A percentile compares a stretch with the other conserved stretches of the same genome.
These are phyloP conservation scores for Lypha dubia DNA, from an alignment of 2,888 invertebrate genomes.

Conservation along the genomic window DNA sequence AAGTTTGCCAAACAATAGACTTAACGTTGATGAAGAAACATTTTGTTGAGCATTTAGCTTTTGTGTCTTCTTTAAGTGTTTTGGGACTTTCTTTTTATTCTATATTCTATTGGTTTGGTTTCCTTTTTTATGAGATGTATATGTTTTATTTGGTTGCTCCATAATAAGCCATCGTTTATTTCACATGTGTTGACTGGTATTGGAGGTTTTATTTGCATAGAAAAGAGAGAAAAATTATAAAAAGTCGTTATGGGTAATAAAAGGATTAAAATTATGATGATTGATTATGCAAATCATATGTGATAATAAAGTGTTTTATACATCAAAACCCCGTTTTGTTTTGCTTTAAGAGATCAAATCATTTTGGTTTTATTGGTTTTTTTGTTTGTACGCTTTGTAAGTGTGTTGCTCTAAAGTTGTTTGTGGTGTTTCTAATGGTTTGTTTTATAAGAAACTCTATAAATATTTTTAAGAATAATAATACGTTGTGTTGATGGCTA, in stretches of 20 bases:
- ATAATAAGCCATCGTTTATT: constrained; percentile 3
- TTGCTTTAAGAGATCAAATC: neutral
- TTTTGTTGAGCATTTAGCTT: constrained; percentile 50
- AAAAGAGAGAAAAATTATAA: neutral
- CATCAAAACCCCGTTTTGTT: constrained; percentile 30
- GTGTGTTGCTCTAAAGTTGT: neutral
- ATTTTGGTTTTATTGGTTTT: neutral
- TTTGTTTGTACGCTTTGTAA: neutral
- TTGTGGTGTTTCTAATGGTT: neutral
- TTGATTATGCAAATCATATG: constrained; percentile 66
- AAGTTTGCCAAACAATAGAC: constrained; percentile 38
- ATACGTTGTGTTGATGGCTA: too few species aligned
- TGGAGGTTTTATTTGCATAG: neutral
- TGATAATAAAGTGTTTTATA: constrained; percentile 52
- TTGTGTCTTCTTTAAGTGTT: constrained; percentile 61
- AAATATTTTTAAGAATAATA: too few species aligned
- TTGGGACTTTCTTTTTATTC: constrained; percentile 26
- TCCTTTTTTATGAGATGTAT: constrained; percentile 12
- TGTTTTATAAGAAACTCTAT: too few species aligned
- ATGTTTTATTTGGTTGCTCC: constrained; percentile 6
- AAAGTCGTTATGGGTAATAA: constrained; percentile 51
- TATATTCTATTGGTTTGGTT: constrained; percentile 5
- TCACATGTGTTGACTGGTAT: neutral
- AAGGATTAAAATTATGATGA: constrained; percentile 66
- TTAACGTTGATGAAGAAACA: constrained; percentile 23